Evolutionary conservation across 1,140 invertebrate genomes (phyloP).

Genomic region (Artemia franciscana): DNA sequence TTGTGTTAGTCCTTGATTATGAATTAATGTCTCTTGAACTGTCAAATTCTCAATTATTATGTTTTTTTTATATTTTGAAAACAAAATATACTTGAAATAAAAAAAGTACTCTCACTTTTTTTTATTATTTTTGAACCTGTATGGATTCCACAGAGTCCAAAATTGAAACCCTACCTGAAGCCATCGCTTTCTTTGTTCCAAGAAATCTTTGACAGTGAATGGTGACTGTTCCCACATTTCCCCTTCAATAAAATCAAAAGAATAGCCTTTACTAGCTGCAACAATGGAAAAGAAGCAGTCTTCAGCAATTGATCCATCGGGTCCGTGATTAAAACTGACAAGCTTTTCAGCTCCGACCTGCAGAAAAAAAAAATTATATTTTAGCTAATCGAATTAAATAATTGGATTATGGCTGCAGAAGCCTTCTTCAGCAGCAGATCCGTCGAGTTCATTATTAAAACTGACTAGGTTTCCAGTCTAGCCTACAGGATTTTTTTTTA

Average conservation of each 20-base stretch:
- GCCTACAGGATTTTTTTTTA: too few species aligned
- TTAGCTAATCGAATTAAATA: background rate
- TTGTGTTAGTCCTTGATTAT: too few species aligned
- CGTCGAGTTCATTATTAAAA: slow-evolving; percentile 83
- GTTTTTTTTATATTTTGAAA: too few species aligned
- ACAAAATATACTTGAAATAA: too few species aligned
- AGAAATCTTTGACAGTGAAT: slow-evolving; percentile 78
- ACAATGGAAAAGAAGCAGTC: slow-evolving; percentile 92
- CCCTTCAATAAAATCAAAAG: slow-evolving; percentile 80
- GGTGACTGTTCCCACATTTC: slow-evolving; percentile 97
- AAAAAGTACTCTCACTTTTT: too few species aligned
- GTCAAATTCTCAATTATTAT: too few species aligned
- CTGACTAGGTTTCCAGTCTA: too few species aligned
- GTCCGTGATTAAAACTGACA: slow-evolving; percentile 83
- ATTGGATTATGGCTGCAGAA: too few species aligned
- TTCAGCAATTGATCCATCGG: slow-evolving; percentile 88
- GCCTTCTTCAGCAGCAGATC: slow-evolving; percentile 90
- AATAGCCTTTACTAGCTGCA: slow-evolving; percentile 56
- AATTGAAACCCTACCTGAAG: slow-evolving; percentile 34
- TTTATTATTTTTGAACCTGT: too few species aligned
- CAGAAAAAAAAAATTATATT: slow-evolving; percentile 20
- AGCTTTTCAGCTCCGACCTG: slow-evolving; percentile 63
- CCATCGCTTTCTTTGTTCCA: slow-evolving; percentile 90
- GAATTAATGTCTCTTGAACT: too few species aligned
- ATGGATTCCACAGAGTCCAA: too few species aligned